phyloP scores from a whole-genome alignment of 1,140 invertebrate species.

The Ips nitidus region DNA sequence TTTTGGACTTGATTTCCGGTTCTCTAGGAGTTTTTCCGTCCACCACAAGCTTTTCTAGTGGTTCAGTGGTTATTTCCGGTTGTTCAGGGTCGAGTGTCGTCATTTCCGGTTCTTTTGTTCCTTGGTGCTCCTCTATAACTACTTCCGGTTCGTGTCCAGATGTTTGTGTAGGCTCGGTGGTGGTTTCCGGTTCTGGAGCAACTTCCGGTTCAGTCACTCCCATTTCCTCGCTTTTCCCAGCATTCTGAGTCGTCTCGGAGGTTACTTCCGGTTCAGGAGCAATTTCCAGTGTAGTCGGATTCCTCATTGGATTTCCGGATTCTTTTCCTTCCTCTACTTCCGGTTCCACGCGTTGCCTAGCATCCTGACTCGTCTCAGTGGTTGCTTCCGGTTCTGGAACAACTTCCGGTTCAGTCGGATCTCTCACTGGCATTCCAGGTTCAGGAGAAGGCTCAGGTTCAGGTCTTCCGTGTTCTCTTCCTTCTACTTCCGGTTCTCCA shows the following conservation, averaged over 20 bases:
- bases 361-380: conserved; percentile 40
- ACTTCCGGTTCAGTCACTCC: conserved; percentile 44
- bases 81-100: too few relatives aligned
- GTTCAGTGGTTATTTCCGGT: background rate
- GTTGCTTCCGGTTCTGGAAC: conserved; percentile 46
- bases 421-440: too few relatives aligned
- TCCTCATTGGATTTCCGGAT: conserved; percentile 13
- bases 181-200: conserved; percentile 46
- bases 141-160: too few relatives aligned
- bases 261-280: conserved; percentile 42
- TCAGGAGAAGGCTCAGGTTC: conserved; percentile 42
- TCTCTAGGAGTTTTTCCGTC: too few relatives aligned
- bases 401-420: conserved; percentile 31
- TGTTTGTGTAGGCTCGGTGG: background rate
- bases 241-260: conserved; percentile 38
- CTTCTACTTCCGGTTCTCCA: conserved; percentile 45
- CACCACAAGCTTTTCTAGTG: too few relatives aligned
- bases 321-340: too few relatives aligned
- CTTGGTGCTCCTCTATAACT: too few relatives aligned
- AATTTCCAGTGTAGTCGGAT: background rate
- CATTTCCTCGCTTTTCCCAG: conserved; percentile 44
- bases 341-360: too few relatives aligned
- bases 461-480: conserved; percentile 26
- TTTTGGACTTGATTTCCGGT: conserved; percentile 36
- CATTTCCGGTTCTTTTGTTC: conserved; percentile 39